Evolutionary conservation across 2,113 vertebrate species (phyloP).

Genomic region (Phrynosoma platyrhinos): DNA sequence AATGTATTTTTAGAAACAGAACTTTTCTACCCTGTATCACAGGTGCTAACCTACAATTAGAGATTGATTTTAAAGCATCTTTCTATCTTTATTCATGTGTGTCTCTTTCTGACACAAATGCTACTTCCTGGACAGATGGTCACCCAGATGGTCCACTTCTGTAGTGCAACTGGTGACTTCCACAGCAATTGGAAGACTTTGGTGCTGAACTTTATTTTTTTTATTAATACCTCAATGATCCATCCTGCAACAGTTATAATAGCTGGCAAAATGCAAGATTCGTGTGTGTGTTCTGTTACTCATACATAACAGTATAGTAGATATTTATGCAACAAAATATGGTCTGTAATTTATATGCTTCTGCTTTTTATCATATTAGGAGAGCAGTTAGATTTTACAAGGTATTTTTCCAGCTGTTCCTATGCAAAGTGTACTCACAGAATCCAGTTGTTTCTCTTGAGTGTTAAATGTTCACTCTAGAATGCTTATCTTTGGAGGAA

Average conservation of each 20-base stretch:
- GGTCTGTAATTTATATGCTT: conserved; percentile 1
- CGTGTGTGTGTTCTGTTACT: background rate
- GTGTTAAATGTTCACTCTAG: no score
- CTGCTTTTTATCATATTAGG: background rate
- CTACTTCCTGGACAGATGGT: background rate
- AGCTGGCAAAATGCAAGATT: conserved; percentile 19
- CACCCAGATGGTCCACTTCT: background rate
- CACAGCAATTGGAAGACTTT: background rate
- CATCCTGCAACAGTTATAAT: background rate
- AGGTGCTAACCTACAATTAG: no score
- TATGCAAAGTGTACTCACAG: background rate
- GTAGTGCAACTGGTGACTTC: background rate
- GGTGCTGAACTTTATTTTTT: background rate
- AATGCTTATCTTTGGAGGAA: no score
- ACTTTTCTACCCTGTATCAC: background rate
- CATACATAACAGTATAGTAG: conserved; percentile 27
- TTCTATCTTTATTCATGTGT: background rate
- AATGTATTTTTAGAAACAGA: background rate
- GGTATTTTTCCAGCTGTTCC: background rate
- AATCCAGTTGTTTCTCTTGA: background rate
- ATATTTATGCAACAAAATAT: conserved; percentile 49
- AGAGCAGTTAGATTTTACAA: background rate
- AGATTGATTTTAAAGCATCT: background rate
- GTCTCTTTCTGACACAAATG: background rate
- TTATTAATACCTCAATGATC: background rate